Conservation (phyloP, 2,113 vertebrate species). For the Coturnix japonica region DNA sequence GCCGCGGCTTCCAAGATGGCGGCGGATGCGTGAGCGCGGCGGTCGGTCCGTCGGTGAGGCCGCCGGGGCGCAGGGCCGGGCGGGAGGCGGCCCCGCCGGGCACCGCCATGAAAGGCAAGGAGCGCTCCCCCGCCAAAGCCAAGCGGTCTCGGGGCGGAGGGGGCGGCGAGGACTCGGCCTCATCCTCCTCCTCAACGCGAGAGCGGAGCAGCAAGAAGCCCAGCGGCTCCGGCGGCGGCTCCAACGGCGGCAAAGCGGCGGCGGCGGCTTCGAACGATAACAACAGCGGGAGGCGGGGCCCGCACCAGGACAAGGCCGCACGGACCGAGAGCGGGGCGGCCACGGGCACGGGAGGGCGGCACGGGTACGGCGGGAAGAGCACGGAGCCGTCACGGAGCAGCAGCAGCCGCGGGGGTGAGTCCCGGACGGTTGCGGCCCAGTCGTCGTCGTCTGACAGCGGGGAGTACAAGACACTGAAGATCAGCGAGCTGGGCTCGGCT, state of each 20-base stretch:
- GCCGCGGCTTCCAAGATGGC: conserved; percentile 80
- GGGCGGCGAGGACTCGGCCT: conserved; percentile 79
- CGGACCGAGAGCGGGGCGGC: conserved; percentile 73
- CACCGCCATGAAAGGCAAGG: conserved; percentile 92
- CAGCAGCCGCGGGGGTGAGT: conserved; percentile 76
- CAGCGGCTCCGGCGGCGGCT: conserved; percentile 73
- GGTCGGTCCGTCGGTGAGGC: conserved; percentile 56
- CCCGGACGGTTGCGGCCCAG: conserved; percentile 53
- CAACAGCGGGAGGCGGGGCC: conserved; percentile 73
- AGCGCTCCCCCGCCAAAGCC: conserved; percentile 92
- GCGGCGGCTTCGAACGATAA: conserved; percentile 74
- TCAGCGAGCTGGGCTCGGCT: conserved; percentile 93
- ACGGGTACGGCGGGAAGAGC: conserved; percentile 77
- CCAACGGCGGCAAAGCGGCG: conserved; percentile 75
- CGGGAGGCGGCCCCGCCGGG: background rate
- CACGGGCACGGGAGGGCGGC: conserved; percentile 73
- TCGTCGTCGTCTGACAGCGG: conserved; percentile 71
- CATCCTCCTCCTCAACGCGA: conserved; percentile 69
- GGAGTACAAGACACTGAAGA: conserved; percentile 96
- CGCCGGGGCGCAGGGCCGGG: conserved; percentile 25
- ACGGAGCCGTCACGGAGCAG: conserved; percentile 77
- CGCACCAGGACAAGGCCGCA: conserved; percentile 57
- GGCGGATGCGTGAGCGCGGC: conserved; percentile 79
- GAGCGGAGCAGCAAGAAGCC: conserved; percentile 94
- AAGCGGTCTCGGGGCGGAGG: conserved; percentile 89